A percentile compares a stretch with the other conserved stretches of the same genome.
Conservation (phyloP, 2,888 invertebrate species). For the Ceramica pisi region DNA sequence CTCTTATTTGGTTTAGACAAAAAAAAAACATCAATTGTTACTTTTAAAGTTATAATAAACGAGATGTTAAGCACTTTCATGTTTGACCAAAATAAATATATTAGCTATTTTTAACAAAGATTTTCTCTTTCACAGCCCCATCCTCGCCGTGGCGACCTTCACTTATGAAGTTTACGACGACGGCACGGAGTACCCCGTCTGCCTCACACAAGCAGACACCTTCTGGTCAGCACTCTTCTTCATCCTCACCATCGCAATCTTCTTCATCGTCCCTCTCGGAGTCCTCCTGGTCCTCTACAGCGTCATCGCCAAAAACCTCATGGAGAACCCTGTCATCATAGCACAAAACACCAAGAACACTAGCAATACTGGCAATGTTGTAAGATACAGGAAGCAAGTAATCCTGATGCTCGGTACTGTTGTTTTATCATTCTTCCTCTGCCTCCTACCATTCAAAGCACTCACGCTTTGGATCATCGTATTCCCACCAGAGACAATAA, state of each 20-base stretch:
- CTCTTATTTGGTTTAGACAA: too few species aligned
- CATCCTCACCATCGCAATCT: conserved; percentile 94
- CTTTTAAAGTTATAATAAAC: too few species aligned
- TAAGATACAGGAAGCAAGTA: conserved; percentile 95
- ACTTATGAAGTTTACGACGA: conserved; percentile 93
- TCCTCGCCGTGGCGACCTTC: conserved; percentile 95
- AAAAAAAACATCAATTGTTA: too few species aligned
- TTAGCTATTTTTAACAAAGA: conserved; percentile 4
- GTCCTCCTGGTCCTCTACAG: conserved; percentile 96
- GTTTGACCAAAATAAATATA: neutral
- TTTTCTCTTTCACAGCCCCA: conserved; percentile 92
- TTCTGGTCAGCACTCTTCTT: conserved; percentile 95
- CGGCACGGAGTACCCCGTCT: conserved; percentile 93
- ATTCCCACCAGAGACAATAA: conserved; percentile 93
- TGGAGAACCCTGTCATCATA: conserved; percentile 94
- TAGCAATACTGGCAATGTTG: conserved; percentile 88
- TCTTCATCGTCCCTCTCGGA: conserved; percentile 96
- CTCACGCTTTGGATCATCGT: conserved; percentile 96
- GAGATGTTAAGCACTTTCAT: neutral
- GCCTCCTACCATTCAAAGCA: conserved; percentile 96
- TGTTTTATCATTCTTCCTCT: conserved; percentile 97
- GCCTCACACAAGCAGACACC: conserved; percentile 95
- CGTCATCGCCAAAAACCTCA: conserved; percentile 95
- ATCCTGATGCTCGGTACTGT: conserved; percentile 97
- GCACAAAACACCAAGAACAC: conserved; percentile 91